phyloP scores from a whole-genome alignment of 1,140 invertebrate genomes.

The Andricus grossulariae region DNA sequence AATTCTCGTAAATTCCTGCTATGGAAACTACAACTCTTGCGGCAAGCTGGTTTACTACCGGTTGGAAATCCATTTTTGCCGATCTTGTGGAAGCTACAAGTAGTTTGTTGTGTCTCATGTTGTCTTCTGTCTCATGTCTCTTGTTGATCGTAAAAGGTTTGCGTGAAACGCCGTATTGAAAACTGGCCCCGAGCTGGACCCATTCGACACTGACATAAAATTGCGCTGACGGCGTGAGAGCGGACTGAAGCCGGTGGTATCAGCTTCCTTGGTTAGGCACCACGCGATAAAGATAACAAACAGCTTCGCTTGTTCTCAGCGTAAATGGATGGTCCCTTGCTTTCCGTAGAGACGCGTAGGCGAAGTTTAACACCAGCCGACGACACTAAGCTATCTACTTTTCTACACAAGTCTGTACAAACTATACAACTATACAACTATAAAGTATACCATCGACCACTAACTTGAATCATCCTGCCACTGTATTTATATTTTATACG shows the following conservation, averaged over 20 bases:
- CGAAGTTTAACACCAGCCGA: constrained; percentile 63
- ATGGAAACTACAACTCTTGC: no score
- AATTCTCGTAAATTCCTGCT: no score
- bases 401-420: constrained; percentile 47
- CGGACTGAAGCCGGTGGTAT: constrained; percentile 52
- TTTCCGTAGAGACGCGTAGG: constrained; percentile 60
- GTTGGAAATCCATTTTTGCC: no score
- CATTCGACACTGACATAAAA: constrained; percentile 34
- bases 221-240: constrained; percentile 42
- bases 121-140: background rate
- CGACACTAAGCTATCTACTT: constrained; percentile 66
- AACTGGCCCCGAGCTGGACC: background rate
- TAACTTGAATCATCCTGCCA: constrained; percentile 19
- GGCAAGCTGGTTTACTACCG: no score
- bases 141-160: constrained; percentile 3
- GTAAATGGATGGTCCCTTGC: constrained; percentile 48
- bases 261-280: constrained; percentile 62
- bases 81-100: no score
- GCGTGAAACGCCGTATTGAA: background rate
- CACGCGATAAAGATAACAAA: constrained; percentile 56
- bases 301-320: constrained; percentile 47
- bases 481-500: background rate
- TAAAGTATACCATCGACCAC: constrained; percentile 1
- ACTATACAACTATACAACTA: constrained; percentile 26
- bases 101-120: no score